Percentiles rank a stretch among this genome's conserved stretches.
Evolutionary conservation across 2,113 vertebrate genomes (phyloP).

Genomic region (Hemicordylus capensis): DNA sequence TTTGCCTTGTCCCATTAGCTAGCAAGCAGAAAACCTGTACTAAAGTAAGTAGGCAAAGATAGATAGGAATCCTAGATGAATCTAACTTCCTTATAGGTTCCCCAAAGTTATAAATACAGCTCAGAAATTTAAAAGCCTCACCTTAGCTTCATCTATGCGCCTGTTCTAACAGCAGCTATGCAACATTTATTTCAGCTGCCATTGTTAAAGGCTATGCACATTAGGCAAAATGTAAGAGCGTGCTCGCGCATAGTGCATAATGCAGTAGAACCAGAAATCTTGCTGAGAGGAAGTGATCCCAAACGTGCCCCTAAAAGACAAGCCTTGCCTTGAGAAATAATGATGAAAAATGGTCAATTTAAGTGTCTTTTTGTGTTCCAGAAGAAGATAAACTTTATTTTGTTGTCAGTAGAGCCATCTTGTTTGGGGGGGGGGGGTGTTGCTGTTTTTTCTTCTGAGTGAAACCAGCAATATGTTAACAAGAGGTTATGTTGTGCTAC

Average conservation of each 20-base stretch:
- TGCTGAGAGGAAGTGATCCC: conserved; percentile 82
- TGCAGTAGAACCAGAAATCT: conserved; percentile 63
- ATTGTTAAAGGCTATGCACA: conserved; percentile 49
- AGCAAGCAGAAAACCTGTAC: conserved; percentile 54
- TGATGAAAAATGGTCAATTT: conserved; percentile 80
- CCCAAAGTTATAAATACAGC: conserved; percentile 39
- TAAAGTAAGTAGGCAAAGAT: conserved; percentile 50
- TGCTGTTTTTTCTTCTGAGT: conserved; percentile 50
- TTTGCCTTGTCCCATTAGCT: conserved; percentile 73
- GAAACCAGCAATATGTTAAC: conserved; percentile 75
- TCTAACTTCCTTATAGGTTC: conserved; percentile 48
- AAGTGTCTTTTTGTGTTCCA: conserved; percentile 67
- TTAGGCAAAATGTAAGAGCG: conserved; percentile 60
- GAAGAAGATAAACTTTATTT: conserved; percentile 67
- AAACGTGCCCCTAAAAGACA: conserved; percentile 77
- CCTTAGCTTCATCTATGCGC: conserved; percentile 36
- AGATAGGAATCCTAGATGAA: conserved; percentile 57
- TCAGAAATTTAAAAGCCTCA: conserved; percentile 49
- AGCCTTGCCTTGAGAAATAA: conserved; percentile 78
- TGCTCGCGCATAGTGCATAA: conserved; percentile 57
- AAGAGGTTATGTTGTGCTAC: conserved; percentile 81
- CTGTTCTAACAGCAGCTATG: conserved; percentile 10
- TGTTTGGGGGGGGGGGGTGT: conserved; percentile 18
- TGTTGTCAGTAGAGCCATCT: conserved; percentile 14
- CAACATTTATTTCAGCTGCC: conserved; percentile 56